A percentile compares a stretch with the other conserved stretches of the same genome.
phyloP scores from a whole-genome alignment of 2,113 vertebrate genomes.

The Catharus minimus region DNA sequence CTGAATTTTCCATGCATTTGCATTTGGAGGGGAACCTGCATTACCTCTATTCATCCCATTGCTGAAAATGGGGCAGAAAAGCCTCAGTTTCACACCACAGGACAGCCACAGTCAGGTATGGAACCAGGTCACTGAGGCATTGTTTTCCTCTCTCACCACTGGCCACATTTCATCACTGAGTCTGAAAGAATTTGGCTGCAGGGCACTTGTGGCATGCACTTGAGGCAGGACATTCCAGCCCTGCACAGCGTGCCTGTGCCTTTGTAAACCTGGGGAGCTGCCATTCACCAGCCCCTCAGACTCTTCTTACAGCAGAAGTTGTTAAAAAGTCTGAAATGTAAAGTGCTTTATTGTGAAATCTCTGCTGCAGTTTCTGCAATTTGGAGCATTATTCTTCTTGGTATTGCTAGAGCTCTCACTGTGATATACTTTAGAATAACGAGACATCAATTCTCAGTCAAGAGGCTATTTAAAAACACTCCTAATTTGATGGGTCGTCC shows the following conservation, averaged over 20 bases:
- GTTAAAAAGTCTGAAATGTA: not conserved
- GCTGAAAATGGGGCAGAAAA: not conserved
- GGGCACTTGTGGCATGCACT: not conserved
- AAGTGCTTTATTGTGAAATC: not conserved
- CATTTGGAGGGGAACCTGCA: not conserved
- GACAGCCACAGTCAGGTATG: not conserved
- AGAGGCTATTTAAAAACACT: constrained; percentile 46
- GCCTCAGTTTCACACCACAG: not conserved
- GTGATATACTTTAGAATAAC: constrained; percentile 47
- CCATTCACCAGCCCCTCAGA: constrained; percentile 21
- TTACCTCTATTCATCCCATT: not conserved
- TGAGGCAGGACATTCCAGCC: not conserved
- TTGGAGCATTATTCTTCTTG: constrained; percentile 3
- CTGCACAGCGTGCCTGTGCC: not conserved
- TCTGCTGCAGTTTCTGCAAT: not conserved
- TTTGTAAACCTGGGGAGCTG: constrained; percentile 31
- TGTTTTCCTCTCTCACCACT: not conserved
- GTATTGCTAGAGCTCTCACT: not conserved
- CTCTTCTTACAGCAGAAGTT: not conserved
- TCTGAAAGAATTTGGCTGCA: constrained; percentile 14
- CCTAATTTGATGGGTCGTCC: not conserved
- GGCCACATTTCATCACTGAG: not conserved
- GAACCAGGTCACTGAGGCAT: not conserved
- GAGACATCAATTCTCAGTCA: constrained; percentile 36
- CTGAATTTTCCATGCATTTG: not conserved